Evolutionary conservation across 2,113 vertebrate species (phyloP), one percentile per base, ranked within the genome.

Genomic region (Malurus alboscapulatus): DNA sequence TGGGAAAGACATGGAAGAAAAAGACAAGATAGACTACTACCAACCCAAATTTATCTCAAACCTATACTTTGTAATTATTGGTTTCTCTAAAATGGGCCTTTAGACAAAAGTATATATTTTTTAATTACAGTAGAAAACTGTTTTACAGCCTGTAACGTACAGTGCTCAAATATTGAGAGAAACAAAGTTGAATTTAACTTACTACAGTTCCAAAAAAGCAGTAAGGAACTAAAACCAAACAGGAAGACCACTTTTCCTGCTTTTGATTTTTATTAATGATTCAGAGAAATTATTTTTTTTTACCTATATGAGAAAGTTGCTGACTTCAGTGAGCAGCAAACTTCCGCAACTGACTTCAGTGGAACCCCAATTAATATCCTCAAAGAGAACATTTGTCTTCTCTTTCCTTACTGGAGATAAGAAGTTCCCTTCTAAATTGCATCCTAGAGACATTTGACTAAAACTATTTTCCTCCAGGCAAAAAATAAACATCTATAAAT

Each of bases 401-500:
- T 84, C 61, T 51, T 85, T 89, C 59, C 65, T 76, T 80, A 54
- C 51, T 45, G 67, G 26, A 93, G 81, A 95, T 89, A 87, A 38
- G 55, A 84, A 58, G 74, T 82, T 91, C 55, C 29, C 66, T 89
- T 89, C 84, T 82, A 89, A 93, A 92, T 30, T 83, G 81, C 44
- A 76, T 86, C 72, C 32, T n/a, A 69, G 58, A 83, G 89, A 95
- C 59, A 87, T 94, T 32, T 94, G 75, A 91, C 87, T 94, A 61
- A 85, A 83, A 88, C 42, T 65, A 44, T 87, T 85, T 87, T 83
- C 78, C 93, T 91, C 25, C 47, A 83, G 84, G 84, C 89, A 91
- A 87, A 91, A 91, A 88, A 47, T 89, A 95, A 95, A 92, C 63
- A 92, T 73, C 92, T 91, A 93, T 92, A 95, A 93, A 95, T 72